Base-by-base conservation (phyloP, 2,888 invertebrate genomes). In the Glaucopsyche alexis region DNA sequence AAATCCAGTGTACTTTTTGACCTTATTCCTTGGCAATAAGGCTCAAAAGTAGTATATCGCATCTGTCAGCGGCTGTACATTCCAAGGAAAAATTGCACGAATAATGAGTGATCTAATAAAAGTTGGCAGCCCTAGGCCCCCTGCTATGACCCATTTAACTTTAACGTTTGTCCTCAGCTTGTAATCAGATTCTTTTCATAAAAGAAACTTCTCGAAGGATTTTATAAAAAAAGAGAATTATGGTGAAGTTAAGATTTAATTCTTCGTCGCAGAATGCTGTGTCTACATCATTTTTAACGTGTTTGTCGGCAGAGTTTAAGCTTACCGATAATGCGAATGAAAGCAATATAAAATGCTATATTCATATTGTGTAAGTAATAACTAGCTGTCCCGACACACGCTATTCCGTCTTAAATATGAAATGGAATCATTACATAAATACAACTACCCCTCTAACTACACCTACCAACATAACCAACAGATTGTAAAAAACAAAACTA, bases 141-240 rank as follows among this genome's bases (percentile, higher is more conserved):
- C 29, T 60, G 69, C 69, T 47, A 69, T 69, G 69, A 69, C 47
- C 69, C 69, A 69, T 69, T 69, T 69, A 69, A 69, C 69, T 69
- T 69, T 69, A 47, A 69, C 69, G 69, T 67, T 45, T 67, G 45
- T 45, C 42, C 67, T 67, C 69, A 60, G 60, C 60, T 47, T 47
- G 69, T 69, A 69, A 67, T 45, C 42, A 67, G 69, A 69, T 69
- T 69, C 45, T 69, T 47, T 69, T 69, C 69, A 69, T 45, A 47
- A 60, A 45, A 67, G 45, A 67, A 45, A 67, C 49, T 69, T 69
- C 49, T 19, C 69, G 29, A 49, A 47, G 19, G 66, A 29, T 49
- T 69, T 47, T 47, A 69, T 49, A 29, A 45, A 49, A 69, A 45
- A 29, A 29, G 29, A 47, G 47, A 69, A 47, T 69, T 69, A 69